Base-by-base conservation (phyloP, 1,140 invertebrate genomes). In the Platyscapa corneri region DNA sequence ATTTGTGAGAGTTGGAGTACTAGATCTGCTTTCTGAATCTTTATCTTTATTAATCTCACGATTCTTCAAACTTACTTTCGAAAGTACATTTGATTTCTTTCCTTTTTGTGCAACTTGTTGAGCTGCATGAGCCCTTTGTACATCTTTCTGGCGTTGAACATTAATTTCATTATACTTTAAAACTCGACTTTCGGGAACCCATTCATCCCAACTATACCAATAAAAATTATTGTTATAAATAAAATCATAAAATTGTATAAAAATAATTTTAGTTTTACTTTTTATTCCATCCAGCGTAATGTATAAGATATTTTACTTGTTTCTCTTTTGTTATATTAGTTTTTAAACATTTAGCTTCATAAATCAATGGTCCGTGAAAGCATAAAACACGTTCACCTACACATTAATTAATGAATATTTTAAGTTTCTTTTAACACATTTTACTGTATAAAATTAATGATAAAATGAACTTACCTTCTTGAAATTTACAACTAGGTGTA, bases 281-380 rank as follows among this genome's bases (percentile, higher is more conserved):
- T 95, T 99, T 99, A 92, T 98, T 99, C 98, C 98, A 99, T 16
- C 98, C 98, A 89, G 97, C 97, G 94, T 99, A 99, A 93, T 99
- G 98, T 87, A 99, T 98, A 34, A 98, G 96, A 94, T 99, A 99
- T 91, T 97, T 96, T 2, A 97, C 94, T 92, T 96, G 95, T 92
- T 97, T 97, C 86, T 98, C 97, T 90, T 97, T 97, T 20, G 95
- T 95, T 34, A 96, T 94, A 86, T 96, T 96, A 86, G 95, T 95
- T 93, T 98, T 98, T 16, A 99, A 94, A 92, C 97, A 98, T 95
- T 99, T 99, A 12, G 98, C 98, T 94, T 99, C 98, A 93, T 99
- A 99, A 87, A 99, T 97, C 18, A 99, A 93, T 18, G 97, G 97
- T 0, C 98, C 98, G 94, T 99, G 98, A 91, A 98, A 99, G 92